Evolutionary conservation across 2,797 vertebrate species (phyloP).

Genomic region (Hippopotamyrus pictus): DNA sequence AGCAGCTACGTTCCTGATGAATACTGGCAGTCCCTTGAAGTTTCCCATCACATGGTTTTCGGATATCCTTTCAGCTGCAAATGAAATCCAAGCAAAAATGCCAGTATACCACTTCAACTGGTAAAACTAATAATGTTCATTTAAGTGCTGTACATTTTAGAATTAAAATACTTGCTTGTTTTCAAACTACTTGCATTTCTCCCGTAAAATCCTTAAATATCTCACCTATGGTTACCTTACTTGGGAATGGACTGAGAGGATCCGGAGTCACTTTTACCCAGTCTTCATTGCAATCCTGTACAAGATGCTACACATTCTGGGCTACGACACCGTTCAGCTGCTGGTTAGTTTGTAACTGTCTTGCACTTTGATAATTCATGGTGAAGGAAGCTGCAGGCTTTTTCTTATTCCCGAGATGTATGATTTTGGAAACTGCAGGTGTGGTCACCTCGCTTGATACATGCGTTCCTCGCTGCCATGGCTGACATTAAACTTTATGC

Average conservation of each 20-base stretch:
- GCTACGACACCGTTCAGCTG: slow-evolving; percentile 67
- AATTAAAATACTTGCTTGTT: neutral
- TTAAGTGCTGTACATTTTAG: neutral
- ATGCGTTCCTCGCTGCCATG: slow-evolving; percentile 75
- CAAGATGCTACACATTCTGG: slow-evolving; percentile 70
- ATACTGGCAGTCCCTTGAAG: slow-evolving; percentile 93
- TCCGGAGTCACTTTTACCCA: slow-evolving; percentile 83
- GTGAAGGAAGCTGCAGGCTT: neutral
- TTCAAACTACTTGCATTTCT: neutral
- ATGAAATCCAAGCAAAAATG: neutral
- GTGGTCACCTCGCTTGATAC: slow-evolving; percentile 79
- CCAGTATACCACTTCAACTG: neutral
- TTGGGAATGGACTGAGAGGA: slow-evolving; percentile 88
- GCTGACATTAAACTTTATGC: slow-evolving; percentile 82
- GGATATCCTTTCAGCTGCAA: slow-evolving; percentile 75
- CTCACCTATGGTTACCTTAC: slow-evolving; percentile 84
- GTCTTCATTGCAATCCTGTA: slow-evolving; percentile 82
- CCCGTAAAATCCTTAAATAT: slow-evolving; percentile 53
- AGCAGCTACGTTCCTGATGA: slow-evolving; percentile 96
- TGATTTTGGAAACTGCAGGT: slow-evolving; percentile 58
- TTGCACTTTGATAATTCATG: neutral
- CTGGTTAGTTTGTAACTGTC: slow-evolving; percentile 65
- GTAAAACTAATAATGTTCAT: neutral
- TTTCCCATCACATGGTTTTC: slow-evolving; percentile 87
- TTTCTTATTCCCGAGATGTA: neutral